These are phyloP conservation scores for Phengaris arion DNA, from an alignment of 2,888 invertebrate genomes.

Conservation along the genomic window DNA sequence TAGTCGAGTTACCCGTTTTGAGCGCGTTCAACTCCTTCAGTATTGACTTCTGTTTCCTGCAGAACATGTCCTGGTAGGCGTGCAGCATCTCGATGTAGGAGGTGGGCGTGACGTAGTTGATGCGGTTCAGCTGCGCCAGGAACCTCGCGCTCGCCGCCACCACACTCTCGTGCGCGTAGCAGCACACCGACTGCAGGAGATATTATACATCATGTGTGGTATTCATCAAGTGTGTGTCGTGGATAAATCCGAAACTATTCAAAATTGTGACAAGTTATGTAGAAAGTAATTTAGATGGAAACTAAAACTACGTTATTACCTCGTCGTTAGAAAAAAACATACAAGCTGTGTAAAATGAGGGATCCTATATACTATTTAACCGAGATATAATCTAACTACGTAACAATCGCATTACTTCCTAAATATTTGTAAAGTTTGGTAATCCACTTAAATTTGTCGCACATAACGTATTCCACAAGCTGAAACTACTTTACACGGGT, in stretches of 20 bases:
- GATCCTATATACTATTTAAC: too few relatives aligned
- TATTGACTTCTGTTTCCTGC: constrained; percentile 82
- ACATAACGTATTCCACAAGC: background rate
- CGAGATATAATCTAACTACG: background rate
- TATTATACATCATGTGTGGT: background rate
- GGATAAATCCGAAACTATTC: too few relatives aligned
- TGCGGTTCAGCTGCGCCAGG: constrained; percentile 84
- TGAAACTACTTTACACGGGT: background rate
- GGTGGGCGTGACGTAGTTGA: constrained; percentile 94
- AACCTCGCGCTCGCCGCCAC: constrained; percentile 84
- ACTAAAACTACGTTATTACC: too few relatives aligned
- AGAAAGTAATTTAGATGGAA: too few relatives aligned
- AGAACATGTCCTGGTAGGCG: constrained; percentile 87
- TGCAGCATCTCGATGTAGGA: constrained; percentile 91
- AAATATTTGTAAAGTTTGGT: background rate
- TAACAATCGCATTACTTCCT: background rate
- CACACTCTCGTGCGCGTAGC: constrained; percentile 85
- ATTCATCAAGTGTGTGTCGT: too few relatives aligned
- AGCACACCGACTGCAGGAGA: constrained; percentile 61
- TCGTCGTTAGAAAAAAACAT: too few relatives aligned
- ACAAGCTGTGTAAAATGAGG: too few relatives aligned
- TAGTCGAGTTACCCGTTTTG: constrained; percentile 72
- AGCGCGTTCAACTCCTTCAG: constrained; percentile 78
- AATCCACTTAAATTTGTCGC: background rate
- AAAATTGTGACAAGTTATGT: too few relatives aligned